A percentile compares a stretch with the other conserved stretches of the same genome.
Conservation (phyloP, 2,797 vertebrate genomes). For the Pseudochromis fuscus region DNA sequence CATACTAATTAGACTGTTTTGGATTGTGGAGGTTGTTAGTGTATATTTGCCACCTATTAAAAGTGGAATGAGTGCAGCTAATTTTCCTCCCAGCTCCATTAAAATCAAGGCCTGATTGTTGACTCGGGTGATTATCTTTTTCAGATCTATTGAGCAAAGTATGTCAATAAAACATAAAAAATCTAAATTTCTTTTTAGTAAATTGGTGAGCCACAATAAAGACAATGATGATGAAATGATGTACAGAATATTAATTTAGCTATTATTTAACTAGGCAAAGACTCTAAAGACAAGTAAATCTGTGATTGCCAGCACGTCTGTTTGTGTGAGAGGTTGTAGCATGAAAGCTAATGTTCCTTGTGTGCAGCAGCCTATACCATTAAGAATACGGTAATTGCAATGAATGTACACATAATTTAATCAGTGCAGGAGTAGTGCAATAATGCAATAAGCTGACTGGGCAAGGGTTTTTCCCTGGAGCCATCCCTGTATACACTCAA, state of each 20-base stretch:
- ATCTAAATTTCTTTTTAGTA: no score
- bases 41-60: conserved; percentile 14
- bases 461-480: conserved; percentile 8
- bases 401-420: conserved; percentile 57
- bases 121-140: no score
- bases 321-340: not conserved
- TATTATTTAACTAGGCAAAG: not conserved
- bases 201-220: no score
- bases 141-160: no score
- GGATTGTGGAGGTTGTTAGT: conserved; percentile 18
- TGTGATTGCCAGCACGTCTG: not conserved
- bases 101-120: not conserved
- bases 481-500: conserved; percentile 4
- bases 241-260: not conserved
- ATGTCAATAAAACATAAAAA: no score
- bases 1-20: conserved; percentile 39
- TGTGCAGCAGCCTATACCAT: conserved; percentile 22
- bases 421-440: conserved; percentile 35
- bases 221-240: not conserved
- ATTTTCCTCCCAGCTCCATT: not conserved
- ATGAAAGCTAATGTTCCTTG: conserved; percentile 17
- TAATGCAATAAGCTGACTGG: conserved; percentile 43
- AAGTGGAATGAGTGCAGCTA: conserved; percentile 4
- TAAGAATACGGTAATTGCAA: conserved; percentile 45
- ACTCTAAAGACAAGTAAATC: not conserved